Evolutionary conservation across 2,797 vertebrate genomes (phyloP).

Genomic region (Pangasius larnaudii): DNA sequence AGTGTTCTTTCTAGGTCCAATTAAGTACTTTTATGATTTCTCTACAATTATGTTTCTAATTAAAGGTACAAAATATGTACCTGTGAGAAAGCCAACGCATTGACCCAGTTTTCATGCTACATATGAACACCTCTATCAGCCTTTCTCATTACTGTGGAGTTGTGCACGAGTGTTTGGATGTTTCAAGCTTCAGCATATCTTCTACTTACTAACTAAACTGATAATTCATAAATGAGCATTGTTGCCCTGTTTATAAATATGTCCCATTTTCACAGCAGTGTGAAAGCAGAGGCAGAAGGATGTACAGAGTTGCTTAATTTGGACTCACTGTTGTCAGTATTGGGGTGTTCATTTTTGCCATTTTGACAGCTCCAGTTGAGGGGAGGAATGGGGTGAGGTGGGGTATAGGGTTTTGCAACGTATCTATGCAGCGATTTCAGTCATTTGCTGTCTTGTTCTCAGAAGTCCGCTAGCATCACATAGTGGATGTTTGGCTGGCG

Average conservation of each 20-base stretch:
- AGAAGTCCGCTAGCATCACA: not conserved
- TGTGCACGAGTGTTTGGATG: not conserved
- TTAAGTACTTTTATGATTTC: not conserved
- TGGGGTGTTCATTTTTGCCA: not conserved
- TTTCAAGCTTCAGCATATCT: not conserved
- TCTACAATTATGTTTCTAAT: not conserved
- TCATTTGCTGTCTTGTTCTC: not conserved
- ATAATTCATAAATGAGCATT: not conserved
- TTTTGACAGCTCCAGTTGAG: not conserved
- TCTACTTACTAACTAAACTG: not conserved
- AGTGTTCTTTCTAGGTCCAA: not conserved
- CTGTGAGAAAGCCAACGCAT: not conserved
- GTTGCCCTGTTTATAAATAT: not conserved
- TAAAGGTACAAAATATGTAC: not conserved
- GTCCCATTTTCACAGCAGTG: not conserved
- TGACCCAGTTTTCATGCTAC: not conserved
- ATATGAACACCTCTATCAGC: not conserved
- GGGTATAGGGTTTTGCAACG: not conserved
- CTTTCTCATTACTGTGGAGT: not conserved
- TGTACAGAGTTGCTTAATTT: not conserved
- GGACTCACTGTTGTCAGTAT: not conserved
- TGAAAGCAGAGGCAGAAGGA: not conserved
- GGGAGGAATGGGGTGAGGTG: no score
- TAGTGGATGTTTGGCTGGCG: not conserved
- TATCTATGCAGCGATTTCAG: not conserved